Evolutionary conservation across 1,140 invertebrate genomes (phyloP), one percentile per base, ranked within the genome.

Genomic region (Lerema accius): DNA sequence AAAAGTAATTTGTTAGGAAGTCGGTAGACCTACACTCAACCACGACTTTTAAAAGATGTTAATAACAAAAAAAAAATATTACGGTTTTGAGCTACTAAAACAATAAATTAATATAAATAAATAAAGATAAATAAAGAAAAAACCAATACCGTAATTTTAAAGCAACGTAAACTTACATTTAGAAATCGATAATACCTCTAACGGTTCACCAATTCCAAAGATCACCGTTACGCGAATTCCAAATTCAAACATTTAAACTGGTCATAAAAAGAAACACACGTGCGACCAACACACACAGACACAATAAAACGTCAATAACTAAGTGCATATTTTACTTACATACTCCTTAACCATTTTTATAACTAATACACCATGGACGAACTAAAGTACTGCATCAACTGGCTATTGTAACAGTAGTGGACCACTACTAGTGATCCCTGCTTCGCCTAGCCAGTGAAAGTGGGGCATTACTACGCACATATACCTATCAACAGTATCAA

Each of bases 371-470:
- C 14, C n/a, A 39, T 13, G 3, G 39, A 37, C 37, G 13, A 10
- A 17, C 9, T 3, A 7, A 51, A n/a, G 9, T 40, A 40, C 14
- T 17, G 39, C 50, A 53, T 35, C 14, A 40, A 40, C 16, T 35
- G 4, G 50, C 17, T 39, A 40, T 40, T 23, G 50, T 53, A 35
- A 37, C 16, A 53, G 0, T 53, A 40, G 16, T 53, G 50, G 50
- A 13, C 32, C n/a, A n/a, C n/a, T n/a, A n/a, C n/a, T n/a, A n/a
- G n/a, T n/a, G n/a, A n/a, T n/a, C n/a, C n/a, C n/a, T n/a, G n/a
- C n/a, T n/a, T n/a, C n/a, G 14, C 26, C 32, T 40, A 15, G 37
- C 11, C 45, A 65, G 72, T 74, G 72, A 74, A 74, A 74, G 72
- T 71, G 63, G 72, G 72, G 37, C 72, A 71, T 64, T 53, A 53